These are phyloP conservation scores for Glandiceps talaboti DNA, from an alignment of 53 echinoderm and acorn worm species.

Conservation along the genomic window DNA sequence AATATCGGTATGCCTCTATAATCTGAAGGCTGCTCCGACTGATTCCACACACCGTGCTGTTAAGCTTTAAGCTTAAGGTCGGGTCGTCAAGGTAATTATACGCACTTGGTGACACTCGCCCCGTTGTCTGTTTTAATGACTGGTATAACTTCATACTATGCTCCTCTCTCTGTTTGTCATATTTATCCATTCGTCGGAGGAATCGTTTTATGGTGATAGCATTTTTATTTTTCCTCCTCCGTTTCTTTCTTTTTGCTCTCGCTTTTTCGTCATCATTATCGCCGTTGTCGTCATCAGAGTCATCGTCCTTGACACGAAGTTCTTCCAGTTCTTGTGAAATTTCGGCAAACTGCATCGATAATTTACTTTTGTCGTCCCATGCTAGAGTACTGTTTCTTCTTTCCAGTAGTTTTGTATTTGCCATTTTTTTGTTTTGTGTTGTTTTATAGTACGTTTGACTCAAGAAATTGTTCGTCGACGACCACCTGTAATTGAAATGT, in stretches of 20 bases:
- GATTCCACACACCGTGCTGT: neutral
- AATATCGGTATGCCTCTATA: neutral
- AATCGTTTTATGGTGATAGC: neutral
- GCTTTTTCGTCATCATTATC: neutral
- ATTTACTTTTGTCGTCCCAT: neutral
- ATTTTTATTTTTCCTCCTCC: neutral
- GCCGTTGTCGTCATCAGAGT: neutral
- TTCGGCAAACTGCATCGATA: neutral
- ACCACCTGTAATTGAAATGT: no score
- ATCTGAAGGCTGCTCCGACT: neutral
- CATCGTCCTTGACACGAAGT: neutral
- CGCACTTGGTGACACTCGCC: neutral
- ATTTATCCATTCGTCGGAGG: neutral
- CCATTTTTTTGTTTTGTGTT: no score
- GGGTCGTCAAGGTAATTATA: no score
- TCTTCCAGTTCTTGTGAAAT: neutral
- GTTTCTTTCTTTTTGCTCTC: neutral
- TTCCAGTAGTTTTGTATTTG: neutral
- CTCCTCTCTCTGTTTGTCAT: neutral
- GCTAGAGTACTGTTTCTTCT: neutral
- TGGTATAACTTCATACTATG: neutral
- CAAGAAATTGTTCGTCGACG: no score
- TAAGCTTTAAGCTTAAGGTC: neutral
- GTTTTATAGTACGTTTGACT: no score
- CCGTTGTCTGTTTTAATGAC: neutral